phyloP scores from a whole-genome alignment of 2,888 invertebrate species.

The Acholoe squamosa region DNA sequence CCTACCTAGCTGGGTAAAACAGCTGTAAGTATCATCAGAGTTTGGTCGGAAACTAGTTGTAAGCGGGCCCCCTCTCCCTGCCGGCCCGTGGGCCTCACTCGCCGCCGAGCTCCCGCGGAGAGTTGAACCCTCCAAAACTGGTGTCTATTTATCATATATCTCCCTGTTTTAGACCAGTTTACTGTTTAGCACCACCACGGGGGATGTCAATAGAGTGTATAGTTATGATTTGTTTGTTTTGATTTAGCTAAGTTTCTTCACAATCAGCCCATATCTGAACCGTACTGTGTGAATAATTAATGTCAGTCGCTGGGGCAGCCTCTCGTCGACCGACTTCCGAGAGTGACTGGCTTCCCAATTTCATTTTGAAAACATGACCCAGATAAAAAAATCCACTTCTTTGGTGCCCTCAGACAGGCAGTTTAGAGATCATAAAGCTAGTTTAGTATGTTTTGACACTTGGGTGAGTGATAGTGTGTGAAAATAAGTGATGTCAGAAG shows the following conservation, averaged over 20 bases:
- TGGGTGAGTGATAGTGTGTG: no score
- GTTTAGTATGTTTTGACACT: no score
- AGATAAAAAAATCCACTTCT: conserved; percentile 54
- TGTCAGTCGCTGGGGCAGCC: conserved; percentile 10
- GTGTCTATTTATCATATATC: conserved; percentile 25
- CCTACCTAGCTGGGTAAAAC: conserved; percentile 90
- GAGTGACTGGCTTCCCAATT: conserved; percentile 55
- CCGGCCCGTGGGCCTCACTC: conserved; percentile 27
- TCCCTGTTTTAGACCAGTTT: background rate
- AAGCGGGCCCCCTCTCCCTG: background rate
- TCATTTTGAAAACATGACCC: conserved; percentile 61
- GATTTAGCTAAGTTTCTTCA: background rate
- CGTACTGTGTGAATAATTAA: conserved; percentile 45
- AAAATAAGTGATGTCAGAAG: background rate
- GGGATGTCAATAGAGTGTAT: conserved; percentile 6
- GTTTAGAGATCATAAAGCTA: background rate
- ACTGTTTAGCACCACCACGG: background rate
- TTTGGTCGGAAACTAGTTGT: background rate
- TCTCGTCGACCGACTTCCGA: background rate
- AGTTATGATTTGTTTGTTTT: conserved; percentile 5
- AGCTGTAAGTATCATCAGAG: conserved; percentile 87
- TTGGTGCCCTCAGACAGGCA: background rate
- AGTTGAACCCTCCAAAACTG: conserved; percentile 46
- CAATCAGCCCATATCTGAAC: background rate
- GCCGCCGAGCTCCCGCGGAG: conserved; percentile 46